Conservation (phyloP, 2,888 invertebrate species). For the Antheraea yamamai region DNA sequence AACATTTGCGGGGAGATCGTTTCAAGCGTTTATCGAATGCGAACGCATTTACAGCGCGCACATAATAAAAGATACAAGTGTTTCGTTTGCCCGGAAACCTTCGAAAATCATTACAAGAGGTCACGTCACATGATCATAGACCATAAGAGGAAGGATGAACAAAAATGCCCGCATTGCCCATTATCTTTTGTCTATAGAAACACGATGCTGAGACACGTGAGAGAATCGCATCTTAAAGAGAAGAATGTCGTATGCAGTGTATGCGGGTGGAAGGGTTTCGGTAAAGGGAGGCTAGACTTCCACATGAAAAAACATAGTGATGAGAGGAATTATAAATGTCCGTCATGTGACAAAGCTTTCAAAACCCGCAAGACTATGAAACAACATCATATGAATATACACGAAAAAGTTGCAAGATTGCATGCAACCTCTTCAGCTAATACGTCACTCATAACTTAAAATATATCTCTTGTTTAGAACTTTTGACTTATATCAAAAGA, state of each 20-base stretch:
- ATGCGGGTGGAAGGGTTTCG: constrained; percentile 46
- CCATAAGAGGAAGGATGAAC: constrained; percentile 38
- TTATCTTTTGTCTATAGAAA: constrained; percentile 24
- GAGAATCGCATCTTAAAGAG: constrained; percentile 43
- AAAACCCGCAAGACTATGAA: constrained; percentile 34
- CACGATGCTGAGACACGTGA: constrained; percentile 38
- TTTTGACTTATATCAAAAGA: background rate
- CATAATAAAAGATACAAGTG: constrained; percentile 70
- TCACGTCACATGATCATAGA: constrained; percentile 50
- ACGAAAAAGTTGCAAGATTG: constrained; percentile 23
- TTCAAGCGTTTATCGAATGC: constrained; percentile 19
- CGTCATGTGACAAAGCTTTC: constrained; percentile 29
- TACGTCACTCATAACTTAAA: constrained; percentile 1
- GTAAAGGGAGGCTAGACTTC: constrained; percentile 27
- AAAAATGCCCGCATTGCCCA: constrained; percentile 26
- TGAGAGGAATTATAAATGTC: constrained; percentile 29
- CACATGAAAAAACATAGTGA: constrained; percentile 37
- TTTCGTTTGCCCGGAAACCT: constrained; percentile 52
- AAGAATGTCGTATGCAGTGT: constrained; percentile 55
- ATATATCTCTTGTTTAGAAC: background rate
- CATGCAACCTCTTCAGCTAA: background rate
- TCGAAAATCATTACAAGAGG: constrained; percentile 50
- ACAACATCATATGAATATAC: constrained; percentile 31
- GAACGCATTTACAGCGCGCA: constrained; percentile 33
- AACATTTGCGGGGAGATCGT: constrained; percentile 22